phyloP scores from a whole-genome alignment of 2,113 vertebrate genomes.

The Chaenocephalus aceratus region DNA sequence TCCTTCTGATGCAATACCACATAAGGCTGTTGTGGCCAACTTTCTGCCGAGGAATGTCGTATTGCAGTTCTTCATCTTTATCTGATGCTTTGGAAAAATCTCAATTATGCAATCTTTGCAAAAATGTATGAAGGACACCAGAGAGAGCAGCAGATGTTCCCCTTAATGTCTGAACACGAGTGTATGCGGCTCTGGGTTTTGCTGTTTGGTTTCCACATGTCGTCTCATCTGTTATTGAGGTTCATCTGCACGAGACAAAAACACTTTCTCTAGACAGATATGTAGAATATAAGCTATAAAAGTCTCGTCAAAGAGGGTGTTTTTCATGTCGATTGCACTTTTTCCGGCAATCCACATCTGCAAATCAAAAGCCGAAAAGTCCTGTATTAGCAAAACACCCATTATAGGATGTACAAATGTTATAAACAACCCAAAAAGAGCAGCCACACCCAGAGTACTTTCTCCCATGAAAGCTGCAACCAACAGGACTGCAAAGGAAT shows the following conservation, averaged over 20 bases:
- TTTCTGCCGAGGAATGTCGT: slow-evolving; percentile 64
- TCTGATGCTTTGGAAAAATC: slow-evolving; percentile 42
- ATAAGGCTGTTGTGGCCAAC: slow-evolving; percentile 50
- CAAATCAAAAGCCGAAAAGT: background rate
- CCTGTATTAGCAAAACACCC: slow-evolving; percentile 1
- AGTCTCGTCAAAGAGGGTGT: slow-evolving; percentile 1
- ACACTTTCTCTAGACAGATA: slow-evolving; percentile 19
- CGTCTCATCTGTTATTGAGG: slow-evolving; percentile 31
- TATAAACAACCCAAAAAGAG: slow-evolving; percentile 39
- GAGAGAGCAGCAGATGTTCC: slow-evolving; percentile 60
- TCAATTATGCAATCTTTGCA: slow-evolving; percentile 24
- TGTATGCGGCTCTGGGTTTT: slow-evolving; percentile 45
- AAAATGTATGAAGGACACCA: slow-evolving; percentile 28
- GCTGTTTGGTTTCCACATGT: slow-evolving; percentile 6
- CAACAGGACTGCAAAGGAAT: slow-evolving; percentile 35
- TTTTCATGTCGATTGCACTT: slow-evolving; percentile 1
- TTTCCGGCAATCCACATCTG: background rate
- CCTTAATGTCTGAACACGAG: slow-evolving; percentile 48
- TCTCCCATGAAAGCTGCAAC: slow-evolving; percentile 37
- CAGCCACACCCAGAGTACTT: slow-evolving; percentile 38
- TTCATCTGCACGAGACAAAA: slow-evolving; percentile 47
- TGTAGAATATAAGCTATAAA: slow-evolving; percentile 11
- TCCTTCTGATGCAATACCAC: slow-evolving; percentile 71
- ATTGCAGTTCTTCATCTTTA: slow-evolving; percentile 25
- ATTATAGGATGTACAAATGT: slow-evolving; percentile 12